Evolutionary conservation across 2,888 invertebrate species (phyloP), one percentile per base, ranked within the genome.

Genomic region (Apocheima hispidaria): DNA sequence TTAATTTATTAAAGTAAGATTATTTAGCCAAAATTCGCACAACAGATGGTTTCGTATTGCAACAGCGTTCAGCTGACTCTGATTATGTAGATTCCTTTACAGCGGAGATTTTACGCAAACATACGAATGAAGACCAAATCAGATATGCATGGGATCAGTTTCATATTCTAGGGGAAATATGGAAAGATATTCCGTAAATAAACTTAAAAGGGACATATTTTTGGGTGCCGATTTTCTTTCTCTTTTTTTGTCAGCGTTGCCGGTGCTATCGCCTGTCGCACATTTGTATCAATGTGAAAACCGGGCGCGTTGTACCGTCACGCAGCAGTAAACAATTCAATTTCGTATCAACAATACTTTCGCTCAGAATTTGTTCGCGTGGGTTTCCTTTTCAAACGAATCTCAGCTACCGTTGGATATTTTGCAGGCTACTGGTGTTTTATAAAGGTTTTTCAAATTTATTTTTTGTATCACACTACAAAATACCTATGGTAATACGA

Each of bases 81-180:
- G 88, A 88, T 87, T 88, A 88, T 89, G 88, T 86, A 87, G 83
- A 89, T 88, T 87, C 78, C 79, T 81, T 79, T 83, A 83, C 82
- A 82, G 74, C 81, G 76, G 78, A 84, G 82, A 84, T 86, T 87
- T 86, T 82, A 87, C 87, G 85, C 86, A 88, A 88, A 88, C 84
- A 84, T 83, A 84, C 81, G 84, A 86, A 87, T 86, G 85, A 83
- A 83, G 83, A 87, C 84, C 87, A 82, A 87, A 88, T 88, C 87
- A 87, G 84, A 87, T 89, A 87, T 88, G 87, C 86, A 88, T 87
- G 82, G 87, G 84, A 87, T 87, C 86, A 83, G 85, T 85, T 83
- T 84, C 83, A 85, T 86, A 84, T 84, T 81, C 82, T 80, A 75
- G 74, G 71, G 59, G 80, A 84, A 82, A 84, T 86, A 84, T 86